Conservation (phyloP, 2,888 invertebrate genomes). For the Campoletis raptor region DNA sequence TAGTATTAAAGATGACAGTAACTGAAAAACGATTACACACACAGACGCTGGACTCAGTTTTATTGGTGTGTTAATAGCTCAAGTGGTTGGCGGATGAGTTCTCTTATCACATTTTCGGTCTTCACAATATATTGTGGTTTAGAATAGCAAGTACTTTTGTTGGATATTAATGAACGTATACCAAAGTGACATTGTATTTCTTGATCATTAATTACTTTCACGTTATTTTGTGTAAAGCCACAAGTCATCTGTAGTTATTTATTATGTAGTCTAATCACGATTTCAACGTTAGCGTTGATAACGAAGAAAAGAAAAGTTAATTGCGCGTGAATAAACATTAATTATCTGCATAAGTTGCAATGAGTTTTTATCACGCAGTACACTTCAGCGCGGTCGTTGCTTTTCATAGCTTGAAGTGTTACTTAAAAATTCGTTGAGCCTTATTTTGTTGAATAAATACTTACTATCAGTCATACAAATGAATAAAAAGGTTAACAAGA, state of each 20-base stretch:
- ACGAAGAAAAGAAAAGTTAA: neutral
- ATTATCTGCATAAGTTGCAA: neutral
- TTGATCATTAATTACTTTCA: conserved; percentile 19
- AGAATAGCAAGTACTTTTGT: neutral
- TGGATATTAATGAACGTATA: conserved; percentile 17
- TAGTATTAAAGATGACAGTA: neutral
- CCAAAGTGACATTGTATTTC: neutral
- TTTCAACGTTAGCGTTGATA: neutral
- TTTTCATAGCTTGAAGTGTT: neutral
- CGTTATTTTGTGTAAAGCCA: neutral
- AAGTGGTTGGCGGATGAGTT: conserved; percentile 26
- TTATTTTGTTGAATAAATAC: neutral
- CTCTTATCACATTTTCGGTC: conserved; percentile 13
- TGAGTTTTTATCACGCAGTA: neutral
- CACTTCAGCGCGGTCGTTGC: neutral
- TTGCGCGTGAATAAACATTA: neutral
- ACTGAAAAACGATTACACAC: neutral
- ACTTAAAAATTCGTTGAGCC: neutral
- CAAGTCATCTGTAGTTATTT: neutral
- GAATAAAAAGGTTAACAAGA: neutral
- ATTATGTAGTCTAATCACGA: neutral
- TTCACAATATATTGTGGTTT: neutral
- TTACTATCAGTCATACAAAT: neutral
- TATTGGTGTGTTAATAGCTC: conserved; percentile 18
- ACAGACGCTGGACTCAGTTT: neutral